Evolutionary conservation across 2,113 vertebrate genomes (phyloP), one percentile per base, ranked within the genome.

Genomic region (Sturnira hondurensis): DNA sequence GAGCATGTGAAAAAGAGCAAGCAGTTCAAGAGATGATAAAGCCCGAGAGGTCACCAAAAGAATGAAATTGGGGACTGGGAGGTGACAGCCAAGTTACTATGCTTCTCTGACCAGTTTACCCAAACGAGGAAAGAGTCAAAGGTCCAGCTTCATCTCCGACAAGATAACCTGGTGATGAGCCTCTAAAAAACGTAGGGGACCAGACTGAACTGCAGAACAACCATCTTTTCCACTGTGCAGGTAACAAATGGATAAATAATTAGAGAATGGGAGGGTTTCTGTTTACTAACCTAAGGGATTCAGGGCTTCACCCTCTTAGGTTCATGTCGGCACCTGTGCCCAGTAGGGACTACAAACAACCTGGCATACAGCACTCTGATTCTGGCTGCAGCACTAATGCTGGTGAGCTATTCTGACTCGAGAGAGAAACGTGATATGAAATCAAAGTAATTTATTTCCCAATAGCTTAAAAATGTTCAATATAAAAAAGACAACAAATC

Each of bases 241-340:
- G 89, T 50, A 97, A 96, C 47, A 97, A 98, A 97, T 58, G 63
- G 83, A 65, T 95, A 96, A 97, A 97, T 97, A 97, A 98, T 98
- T 93, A 97, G 94, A 78, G 28, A 97, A 78, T 15, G 36, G 24
- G 7, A 71, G 84, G 86, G 94, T 77, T 93, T 95, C 84, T 95
- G n/a, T 52, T 96, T 97, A 98, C 98, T 97, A 96, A 97, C 76
- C 91, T 98, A 78, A 94, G 97, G 97, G 97, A 97, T 90, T 97
- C 77, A 85, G 96, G 81, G 65, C 67, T 93, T 97, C 74, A 96
- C 97, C 87, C 96, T 96, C 95, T 96, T 52, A 73, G 97, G 67
- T 95, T 93, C 89, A 22, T 67, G 89, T 91, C 95, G 96, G 52
- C 96, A 97, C 96, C 94, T 97, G 92, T 93, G 96, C 88, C 95